These are phyloP conservation scores for Semotilus atromaculatus DNA, from an alignment of 2,797 vertebrate genomes.

Conservation along the genomic window DNA sequence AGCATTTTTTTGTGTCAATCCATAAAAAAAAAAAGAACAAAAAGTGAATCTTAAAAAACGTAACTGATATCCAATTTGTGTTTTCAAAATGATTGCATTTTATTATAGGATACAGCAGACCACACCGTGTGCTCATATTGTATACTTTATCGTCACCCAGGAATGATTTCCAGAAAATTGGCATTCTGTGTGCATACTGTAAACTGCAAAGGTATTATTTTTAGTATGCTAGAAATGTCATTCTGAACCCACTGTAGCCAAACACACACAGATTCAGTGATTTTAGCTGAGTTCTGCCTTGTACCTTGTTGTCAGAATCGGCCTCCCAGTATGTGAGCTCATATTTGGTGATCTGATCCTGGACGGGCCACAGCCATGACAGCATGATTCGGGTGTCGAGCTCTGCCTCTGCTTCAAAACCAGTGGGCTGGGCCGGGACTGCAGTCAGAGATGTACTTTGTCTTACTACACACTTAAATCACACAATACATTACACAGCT, in stretches of 20 bases:
- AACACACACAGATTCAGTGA: background rate
- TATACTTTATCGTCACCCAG: background rate
- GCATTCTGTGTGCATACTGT: background rate
- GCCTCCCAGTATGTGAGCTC: constrained; percentile 93
- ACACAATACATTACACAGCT: background rate
- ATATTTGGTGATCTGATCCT: constrained; percentile 87
- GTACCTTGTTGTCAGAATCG: constrained; percentile 84
- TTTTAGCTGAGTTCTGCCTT: background rate
- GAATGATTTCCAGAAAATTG: background rate
- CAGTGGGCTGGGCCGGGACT: constrained; percentile 92
- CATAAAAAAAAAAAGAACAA: background rate
- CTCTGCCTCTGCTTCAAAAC: constrained; percentile 92
- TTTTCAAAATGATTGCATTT: background rate
- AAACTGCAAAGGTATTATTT: background rate
- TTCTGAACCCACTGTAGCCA: background rate
- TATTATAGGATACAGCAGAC: background rate
- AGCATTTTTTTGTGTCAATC: background rate
- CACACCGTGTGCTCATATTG: background rate
- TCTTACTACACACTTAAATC: background rate
- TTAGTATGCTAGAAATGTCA: background rate
- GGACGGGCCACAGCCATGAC: constrained; percentile 89
- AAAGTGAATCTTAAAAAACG: background rate
- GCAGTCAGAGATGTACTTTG: constrained; percentile 9
- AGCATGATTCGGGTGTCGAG: constrained; percentile 92
- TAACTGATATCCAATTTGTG: background rate